A percentile compares a stretch with the other conserved stretches of the same genome.
phyloP scores from a whole-genome alignment of 2,888 invertebrate species.

The Eupithecia pulchellata region DNA sequence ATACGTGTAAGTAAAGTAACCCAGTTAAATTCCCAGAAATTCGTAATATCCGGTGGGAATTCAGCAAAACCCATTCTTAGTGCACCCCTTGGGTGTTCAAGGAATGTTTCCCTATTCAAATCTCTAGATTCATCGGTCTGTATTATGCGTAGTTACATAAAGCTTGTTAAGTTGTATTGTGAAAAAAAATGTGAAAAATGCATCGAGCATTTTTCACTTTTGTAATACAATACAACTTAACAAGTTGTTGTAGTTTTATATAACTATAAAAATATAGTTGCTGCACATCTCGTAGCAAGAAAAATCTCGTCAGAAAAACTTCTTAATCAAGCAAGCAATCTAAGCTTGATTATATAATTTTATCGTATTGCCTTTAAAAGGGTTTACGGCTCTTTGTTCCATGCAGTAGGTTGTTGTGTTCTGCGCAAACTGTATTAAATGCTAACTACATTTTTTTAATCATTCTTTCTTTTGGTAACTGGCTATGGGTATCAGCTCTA shows the following conservation, averaged over 20 bases:
- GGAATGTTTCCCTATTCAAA: background rate
- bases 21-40: conserved; percentile 3
- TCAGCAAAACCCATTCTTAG: background rate
- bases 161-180: background rate
- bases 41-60: background rate
- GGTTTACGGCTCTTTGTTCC: background rate
- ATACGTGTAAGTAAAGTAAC: background rate
- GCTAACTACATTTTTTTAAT: background rate
- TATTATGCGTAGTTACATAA: background rate
- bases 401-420: background rate
- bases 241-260: too few species aligned
- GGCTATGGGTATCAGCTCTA: background rate
- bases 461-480: background rate
- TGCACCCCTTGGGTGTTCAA: background rate
- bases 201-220: too few species aligned
- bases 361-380: background rate
- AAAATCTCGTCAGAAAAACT: conserved; percentile 14
- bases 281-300: conserved; percentile 9
- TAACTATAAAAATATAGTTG: background rate
- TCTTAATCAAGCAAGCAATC: background rate
- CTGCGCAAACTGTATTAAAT: background rate
- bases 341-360: background rate
- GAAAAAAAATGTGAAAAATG: background rate
- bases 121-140: background rate
- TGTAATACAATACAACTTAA: too few species aligned